A percentile compares a stretch with the other conserved stretches of the same genome.
Evolutionary conservation across 2,113 vertebrate species (phyloP).

Genomic region (Rhea pennata): DNA sequence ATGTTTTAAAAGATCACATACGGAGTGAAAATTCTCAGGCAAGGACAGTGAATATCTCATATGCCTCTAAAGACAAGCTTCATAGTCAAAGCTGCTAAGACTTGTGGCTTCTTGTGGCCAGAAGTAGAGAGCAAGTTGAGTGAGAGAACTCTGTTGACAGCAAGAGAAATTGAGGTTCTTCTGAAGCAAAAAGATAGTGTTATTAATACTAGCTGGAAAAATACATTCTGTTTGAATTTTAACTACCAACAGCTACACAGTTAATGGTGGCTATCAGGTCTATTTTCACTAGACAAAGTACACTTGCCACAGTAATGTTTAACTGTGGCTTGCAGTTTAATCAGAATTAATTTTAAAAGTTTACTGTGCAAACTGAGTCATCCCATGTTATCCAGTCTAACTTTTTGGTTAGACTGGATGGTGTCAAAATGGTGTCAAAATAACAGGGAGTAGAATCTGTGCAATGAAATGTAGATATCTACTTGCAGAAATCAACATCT

Average conservation of each 20-base stretch:
- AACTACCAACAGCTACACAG: neutral
- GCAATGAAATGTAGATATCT: neutral
- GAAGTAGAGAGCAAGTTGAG: neutral
- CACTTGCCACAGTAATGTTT: neutral
- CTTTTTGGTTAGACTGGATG: too few relatives aligned
- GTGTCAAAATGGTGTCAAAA: conserved; percentile 17
- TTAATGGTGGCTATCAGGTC: neutral
- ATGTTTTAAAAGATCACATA: neutral
- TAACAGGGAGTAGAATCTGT: neutral
- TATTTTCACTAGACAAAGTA: neutral
- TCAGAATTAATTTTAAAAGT: neutral
- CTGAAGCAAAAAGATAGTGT: neutral
- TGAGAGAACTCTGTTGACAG: neutral
- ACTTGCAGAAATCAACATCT: neutral
- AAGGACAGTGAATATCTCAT: neutral
- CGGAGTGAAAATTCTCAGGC: neutral
- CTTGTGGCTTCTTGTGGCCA: neutral
- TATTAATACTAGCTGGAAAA: neutral
- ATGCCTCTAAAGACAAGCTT: neutral
- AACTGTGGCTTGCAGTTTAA: neutral
- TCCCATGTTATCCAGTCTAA: neutral
- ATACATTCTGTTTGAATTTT: neutral
- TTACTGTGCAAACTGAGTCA: neutral
- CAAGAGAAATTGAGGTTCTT: neutral
- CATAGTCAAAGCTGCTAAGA: neutral